Conservation (phyloP, 2,113 vertebrate species). For the Laticauda colubrina region DNA sequence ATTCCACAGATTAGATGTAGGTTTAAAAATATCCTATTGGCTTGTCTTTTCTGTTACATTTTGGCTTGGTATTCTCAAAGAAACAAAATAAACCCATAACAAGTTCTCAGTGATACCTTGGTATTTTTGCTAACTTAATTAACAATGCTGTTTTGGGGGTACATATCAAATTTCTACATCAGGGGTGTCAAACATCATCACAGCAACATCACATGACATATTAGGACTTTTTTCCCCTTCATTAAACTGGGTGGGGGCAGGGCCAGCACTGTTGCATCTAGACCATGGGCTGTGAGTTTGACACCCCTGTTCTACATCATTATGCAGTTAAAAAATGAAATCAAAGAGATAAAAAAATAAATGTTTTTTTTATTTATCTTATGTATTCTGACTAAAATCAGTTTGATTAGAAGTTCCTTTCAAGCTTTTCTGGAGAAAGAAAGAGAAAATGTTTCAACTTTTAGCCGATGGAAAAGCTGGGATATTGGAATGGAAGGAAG, state of each 20-base stretch:
- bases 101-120: not conserved
- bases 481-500: not conserved
- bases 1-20: not conserved
- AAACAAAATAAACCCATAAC: not conserved
- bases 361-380: not conserved
- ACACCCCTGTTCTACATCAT: not conserved
- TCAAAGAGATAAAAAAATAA: not conserved
- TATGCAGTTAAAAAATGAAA: not conserved
- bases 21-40: not conserved
- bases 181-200: too few species aligned
- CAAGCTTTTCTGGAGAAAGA: not conserved
- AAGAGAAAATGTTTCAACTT: not conserved
- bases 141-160: not conserved
- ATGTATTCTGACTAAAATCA: not conserved
- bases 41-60: not conserved
- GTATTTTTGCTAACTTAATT: not conserved
- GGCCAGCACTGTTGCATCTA: too few species aligned
- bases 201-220: too few species aligned
- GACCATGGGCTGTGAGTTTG: too few species aligned
- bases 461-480: not conserved
- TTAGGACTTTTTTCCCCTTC: too few species aligned
- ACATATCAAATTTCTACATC: not conserved
- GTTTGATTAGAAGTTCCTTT: not conserved
- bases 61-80: not conserved
- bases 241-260: too few species aligned